Conservation (phyloP, 2,888 invertebrate species). For the Pteria penguin region DNA sequence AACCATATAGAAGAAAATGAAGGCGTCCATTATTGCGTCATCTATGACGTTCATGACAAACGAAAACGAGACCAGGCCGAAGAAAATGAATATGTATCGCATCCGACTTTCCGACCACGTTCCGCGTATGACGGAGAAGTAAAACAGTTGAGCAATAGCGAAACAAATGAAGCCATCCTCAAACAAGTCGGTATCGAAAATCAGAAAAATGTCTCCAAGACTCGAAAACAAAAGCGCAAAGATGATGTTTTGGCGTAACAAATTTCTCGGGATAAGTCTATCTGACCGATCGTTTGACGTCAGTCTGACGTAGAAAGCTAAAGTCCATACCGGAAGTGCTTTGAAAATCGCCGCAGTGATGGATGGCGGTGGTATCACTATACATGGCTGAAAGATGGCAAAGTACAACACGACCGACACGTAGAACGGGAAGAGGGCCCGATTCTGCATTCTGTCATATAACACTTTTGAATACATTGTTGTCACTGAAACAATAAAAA, state of each 20-base stretch:
- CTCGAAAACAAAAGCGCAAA: slow-evolving; percentile 59
- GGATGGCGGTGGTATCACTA: slow-evolving; percentile 56
- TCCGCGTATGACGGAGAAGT: slow-evolving; percentile 48
- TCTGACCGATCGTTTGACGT: slow-evolving; percentile 40
- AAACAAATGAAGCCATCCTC: slow-evolving; percentile 62
- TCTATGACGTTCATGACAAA: slow-evolving; percentile 51
- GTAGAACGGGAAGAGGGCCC: slow-evolving; percentile 57
- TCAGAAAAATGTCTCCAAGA: slow-evolving; percentile 65
- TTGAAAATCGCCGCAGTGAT: slow-evolving; percentile 62
- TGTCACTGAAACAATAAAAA: too few species aligned
- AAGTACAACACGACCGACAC: slow-evolving; percentile 51
- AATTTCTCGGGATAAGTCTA: slow-evolving; percentile 36
- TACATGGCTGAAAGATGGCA: slow-evolving; percentile 50
- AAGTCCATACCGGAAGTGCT: slow-evolving; percentile 59
- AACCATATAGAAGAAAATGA: slow-evolving; percentile 54
- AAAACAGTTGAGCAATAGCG: slow-evolving; percentile 60
- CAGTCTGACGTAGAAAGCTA: slow-evolving; percentile 53
- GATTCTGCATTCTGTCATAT: too few species aligned
- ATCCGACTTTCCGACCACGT: slow-evolving; percentile 40
- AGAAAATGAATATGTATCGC: slow-evolving; percentile 47
- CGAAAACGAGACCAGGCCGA: slow-evolving; percentile 46
- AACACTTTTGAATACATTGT: too few species aligned
- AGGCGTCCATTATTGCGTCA: slow-evolving; percentile 47
- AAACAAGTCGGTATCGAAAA: slow-evolving; percentile 59
- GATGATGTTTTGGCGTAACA: slow-evolving; percentile 40